These are phyloP conservation scores for Zapus hudsonius DNA, from an alignment of 2,113 vertebrate species.

Conservation along the genomic window DNA sequence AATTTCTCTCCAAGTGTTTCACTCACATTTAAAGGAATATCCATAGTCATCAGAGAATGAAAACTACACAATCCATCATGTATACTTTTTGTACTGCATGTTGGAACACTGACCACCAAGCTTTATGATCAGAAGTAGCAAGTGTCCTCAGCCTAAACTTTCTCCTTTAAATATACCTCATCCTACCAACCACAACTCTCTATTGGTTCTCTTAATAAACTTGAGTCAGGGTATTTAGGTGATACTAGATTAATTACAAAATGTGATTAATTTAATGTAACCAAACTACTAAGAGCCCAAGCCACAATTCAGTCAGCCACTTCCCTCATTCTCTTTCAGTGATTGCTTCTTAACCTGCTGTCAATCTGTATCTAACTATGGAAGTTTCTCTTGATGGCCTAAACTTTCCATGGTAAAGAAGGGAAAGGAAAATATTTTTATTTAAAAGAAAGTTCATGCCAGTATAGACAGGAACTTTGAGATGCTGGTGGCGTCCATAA, in stretches of 20 bases:
- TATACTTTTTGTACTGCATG: background rate
- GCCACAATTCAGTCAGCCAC: slow-evolving; percentile 27
- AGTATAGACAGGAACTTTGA: slow-evolving; percentile 60
- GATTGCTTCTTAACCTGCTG: background rate
- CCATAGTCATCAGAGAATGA: background rate
- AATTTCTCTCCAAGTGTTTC: background rate
- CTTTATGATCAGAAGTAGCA: background rate
- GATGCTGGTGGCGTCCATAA: slow-evolving; percentile 10
- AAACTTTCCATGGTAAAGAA: slow-evolving; percentile 62
- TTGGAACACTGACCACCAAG: background rate
- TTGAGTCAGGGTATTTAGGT: background rate
- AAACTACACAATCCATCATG: background rate
- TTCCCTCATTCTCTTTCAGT: background rate
- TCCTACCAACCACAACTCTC: background rate
- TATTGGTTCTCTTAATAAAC: slow-evolving; percentile 31
- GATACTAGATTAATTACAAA: slow-evolving; percentile 3
- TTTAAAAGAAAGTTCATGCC: slow-evolving; percentile 59
- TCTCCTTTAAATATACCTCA: slow-evolving; percentile 25
- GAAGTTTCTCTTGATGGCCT: slow-evolving; percentile 59
- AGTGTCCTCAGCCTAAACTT: slow-evolving; percentile 9
- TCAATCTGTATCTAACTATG: background rate
- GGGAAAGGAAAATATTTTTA: slow-evolving; percentile 67
- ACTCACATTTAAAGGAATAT: background rate
- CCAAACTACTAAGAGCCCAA: slow-evolving; percentile 45
- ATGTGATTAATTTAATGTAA: slow-evolving; percentile 1